Evolutionary conservation across 2,797 vertebrate species (phyloP), one percentile per base, ranked within the genome.

Genomic region (Paedocypris micromegethes): DNA sequence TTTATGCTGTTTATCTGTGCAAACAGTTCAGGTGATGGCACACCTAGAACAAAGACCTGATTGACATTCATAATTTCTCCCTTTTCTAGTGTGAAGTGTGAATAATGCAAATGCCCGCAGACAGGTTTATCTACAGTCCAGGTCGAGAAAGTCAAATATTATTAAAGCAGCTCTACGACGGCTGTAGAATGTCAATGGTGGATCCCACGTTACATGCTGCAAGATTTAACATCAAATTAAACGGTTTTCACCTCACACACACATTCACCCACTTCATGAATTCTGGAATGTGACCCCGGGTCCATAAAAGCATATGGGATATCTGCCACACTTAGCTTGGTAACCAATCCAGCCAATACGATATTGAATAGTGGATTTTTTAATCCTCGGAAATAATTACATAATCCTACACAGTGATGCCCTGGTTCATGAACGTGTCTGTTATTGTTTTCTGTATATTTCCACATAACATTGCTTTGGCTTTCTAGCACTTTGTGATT

Each of bases 251-350:
- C 49, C 51, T 42, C 40, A n/a, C 58, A 9, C 43, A 53, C n/a
- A 65, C 47, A 6, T n/a, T 45, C 58, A n/a, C 7, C 3, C 41
- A 55, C 47, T 65, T 50, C 66, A 75, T 70, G 59, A 71, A 78
- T 78, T 73, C 71, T 73, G 68, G 73, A 71, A 78, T 71, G 55
- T 71, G 61, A 73, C 64, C 67, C 56, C 58, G n/a, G 40, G 63
- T 66, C 56, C 64, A 68, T 61, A 61, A 57, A 56, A 7, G 43
- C 63, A 46, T 23, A 23, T 23, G 1, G 23, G 23, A 23, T 23
- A 23, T 23, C 23, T 23, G 23, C 23, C 23, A 23, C 23, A 23
- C 23, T 23, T 23, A 64, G 62, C 5, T 53, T 43, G 1, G 53
- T 43, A 8, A 9, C 42, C 2, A 5, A 49, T 43, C 48, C 8